Base-by-base conservation (phyloP, 2,113 vertebrate species). In the Prietella phreatophila region DNA sequence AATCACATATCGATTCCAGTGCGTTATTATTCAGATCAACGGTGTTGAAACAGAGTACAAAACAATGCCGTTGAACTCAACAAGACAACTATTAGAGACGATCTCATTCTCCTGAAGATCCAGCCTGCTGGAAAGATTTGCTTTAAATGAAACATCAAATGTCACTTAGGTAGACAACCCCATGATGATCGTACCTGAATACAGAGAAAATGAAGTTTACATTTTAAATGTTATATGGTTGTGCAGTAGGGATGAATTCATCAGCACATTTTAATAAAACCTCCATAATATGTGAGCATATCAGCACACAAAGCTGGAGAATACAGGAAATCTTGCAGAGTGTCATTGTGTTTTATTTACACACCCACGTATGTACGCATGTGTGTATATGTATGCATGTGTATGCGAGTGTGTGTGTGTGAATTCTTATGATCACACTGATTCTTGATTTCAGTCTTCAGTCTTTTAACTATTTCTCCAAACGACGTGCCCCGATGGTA, bases 111-210 rank as follows among this genome's bases (percentile, higher is more conserved):
- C 36, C 39, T 73, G 22, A 60, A 39, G 80, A 87, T 86, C 89
- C 89, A 90, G 89, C 89, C 86, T 78, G 89, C 86, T 90, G 86
- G 89, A 90, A 60, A 55, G n/a, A 50, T 75, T 73, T 75, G 8
- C 27, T 81, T 83, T 82, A 75, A 20, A 80, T 61, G 69, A 50
- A 84, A 84, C 22, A 8, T 63, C 17, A 65, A 65, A 53, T 42
- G 17, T 10, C 39, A 47, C 56, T 65, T 33, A 63, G 60, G 19
- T 79, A 86, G 14, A 53, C 39, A 81, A 56, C 60, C 76, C 61
- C 30, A 55, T 19, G 36, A 86, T 36, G 15, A 78, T 30, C 36
- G 50, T 33, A 27, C 25, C 71, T 5, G 17, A 60, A 42, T 42
- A 42, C 39, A 83, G 30, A 83, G 39, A 65, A 17, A 61, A 30